Base-by-base conservation (phyloP, 1,140 invertebrate genomes). In the Aradophagus sp. region DNA sequence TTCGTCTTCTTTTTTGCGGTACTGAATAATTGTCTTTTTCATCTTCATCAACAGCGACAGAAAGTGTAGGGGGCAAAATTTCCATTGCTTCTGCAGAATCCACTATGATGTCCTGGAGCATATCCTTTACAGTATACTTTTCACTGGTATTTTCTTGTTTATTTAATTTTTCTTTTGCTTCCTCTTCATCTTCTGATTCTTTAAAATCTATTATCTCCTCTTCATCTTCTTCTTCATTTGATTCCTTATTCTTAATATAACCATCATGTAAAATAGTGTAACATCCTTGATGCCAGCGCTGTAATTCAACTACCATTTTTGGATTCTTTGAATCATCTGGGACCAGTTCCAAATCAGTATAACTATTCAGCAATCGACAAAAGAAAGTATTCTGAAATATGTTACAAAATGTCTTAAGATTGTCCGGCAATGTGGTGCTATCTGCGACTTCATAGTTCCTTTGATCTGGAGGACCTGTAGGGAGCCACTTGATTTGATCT, bases 281-380 rank as follows among this genome's bases (percentile, higher is more conserved):
- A 76, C 87, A 88, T 4, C 90, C 91, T 14, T 87, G 80, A 0
- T 83, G 83, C 91, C 91, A 92, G 63, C 88, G 88, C 78, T 92
- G 91, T 35, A 93, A 75, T 77, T 92, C 89, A 26, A 89, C 80
- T 62, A 84, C 81, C 80, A 87, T 81, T 29, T 76, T 84, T 55
- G 89, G 84, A 11, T 69, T 69, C 41, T 73, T 76, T 0, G 1
- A 14, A 0, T 76, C 45, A 0, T 26, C 35, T 0, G 83, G 83
- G 5, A 79, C 67, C 12, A 91, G 73, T 42, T 90, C 87, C 20
- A 92, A 83, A 58, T 91, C 91, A 0, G 91, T 92, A 63, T 89
- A 92, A 16, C 88, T 84, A 29, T 87, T 85, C 27, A 93, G 76
- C 58, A 92, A 73, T n/a, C 84, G 68, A 73, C 89, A 87, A 74